A percentile compares a stretch with the other conserved stretches of the same genome.
phyloP scores from a whole-genome alignment of 2,113 vertebrate species.

The Carassius gibelio region DNA sequence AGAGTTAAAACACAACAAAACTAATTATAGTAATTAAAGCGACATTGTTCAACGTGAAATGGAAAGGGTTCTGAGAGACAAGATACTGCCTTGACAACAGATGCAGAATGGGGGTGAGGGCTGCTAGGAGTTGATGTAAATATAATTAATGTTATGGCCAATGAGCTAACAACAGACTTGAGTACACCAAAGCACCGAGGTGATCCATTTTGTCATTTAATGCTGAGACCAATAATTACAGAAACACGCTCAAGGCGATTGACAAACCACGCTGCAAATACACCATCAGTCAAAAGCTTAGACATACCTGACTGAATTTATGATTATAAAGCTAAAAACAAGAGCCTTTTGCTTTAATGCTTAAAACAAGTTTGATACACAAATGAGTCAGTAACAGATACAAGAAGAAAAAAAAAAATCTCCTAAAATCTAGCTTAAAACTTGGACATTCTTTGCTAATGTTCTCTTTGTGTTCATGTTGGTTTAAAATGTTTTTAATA shows the following conservation, averaged over 20 bases:
- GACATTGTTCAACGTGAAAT: constrained; percentile 20
- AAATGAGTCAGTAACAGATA: too few relatives aligned
- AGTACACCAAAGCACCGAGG: constrained; percentile 71
- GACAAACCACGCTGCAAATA: not conserved
- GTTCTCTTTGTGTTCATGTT: too few relatives aligned
- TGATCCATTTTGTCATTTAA: constrained; percentile 58
- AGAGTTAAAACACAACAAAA: not conserved
- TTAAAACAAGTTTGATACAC: not conserved
- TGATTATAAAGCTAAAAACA: not conserved
- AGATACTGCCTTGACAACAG: constrained; percentile 61
- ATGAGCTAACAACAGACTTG: constrained; percentile 65
- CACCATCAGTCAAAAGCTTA: not conserved
- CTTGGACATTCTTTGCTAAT: too few relatives aligned
- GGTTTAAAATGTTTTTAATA: too few relatives aligned
- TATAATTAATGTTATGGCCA: constrained; percentile 69
- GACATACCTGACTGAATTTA: not conserved
- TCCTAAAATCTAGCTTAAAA: too few relatives aligned
- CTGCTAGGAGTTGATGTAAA: constrained; percentile 61
- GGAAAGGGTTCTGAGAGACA: constrained; percentile 43
- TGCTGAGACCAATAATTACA: constrained; percentile 31
- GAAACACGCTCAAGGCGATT: constrained; percentile 3
- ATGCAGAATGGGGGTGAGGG: constrained; percentile 53
- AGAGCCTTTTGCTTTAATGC: not conserved
- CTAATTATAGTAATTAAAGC: constrained; percentile 26
- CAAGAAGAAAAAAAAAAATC: too few relatives aligned